Evolutionary conservation across 30 jellyfish, hydroid and myxozoan species (phyloP).

Genomic region (Phacellophora camtschatica): DNA sequence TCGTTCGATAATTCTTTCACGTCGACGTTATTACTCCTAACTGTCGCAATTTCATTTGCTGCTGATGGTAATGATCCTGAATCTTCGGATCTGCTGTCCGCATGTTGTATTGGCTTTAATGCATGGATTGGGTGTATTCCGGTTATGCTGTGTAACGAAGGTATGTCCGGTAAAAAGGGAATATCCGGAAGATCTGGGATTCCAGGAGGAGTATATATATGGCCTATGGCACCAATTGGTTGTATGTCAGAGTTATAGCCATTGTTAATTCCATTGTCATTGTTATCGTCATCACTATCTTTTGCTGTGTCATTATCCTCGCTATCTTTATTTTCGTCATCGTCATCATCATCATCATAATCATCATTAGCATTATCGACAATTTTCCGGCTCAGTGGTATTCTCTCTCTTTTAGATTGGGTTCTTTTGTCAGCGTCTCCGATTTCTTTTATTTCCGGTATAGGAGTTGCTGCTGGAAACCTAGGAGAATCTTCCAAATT

Average conservation of each 20-base stretch:
- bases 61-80: not conserved
- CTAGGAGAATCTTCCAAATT: slow-evolving; percentile 12
- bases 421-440: slow-evolving; percentile 43
- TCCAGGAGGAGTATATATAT: slow-evolving; percentile 40
- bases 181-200: slow-evolving; percentile 57
- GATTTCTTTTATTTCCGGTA: slow-evolving; percentile 53
- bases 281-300: not conserved
- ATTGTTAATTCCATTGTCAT: not conserved
- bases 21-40: slow-evolving; percentile 27
- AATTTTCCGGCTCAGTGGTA: not conserved
- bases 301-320: slow-evolving; percentile 3
- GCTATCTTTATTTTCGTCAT: slow-evolving; percentile 33
- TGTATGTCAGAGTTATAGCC: not conserved
- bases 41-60: slow-evolving; percentile 1
- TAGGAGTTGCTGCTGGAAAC: slow-evolving; percentile 60
- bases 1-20: no score
- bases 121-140: slow-evolving; percentile 23
- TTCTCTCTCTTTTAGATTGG: slow-evolving; percentile 9
- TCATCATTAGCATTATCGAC: not conserved
- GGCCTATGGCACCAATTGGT: slow-evolving; percentile 37
- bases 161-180: slow-evolving; percentile 47
- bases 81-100: not conserved
- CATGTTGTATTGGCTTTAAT: not conserved
- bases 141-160: slow-evolving; percentile 28
- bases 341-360: slow-evolving; percentile 18